Evolutionary conservation across 1,140 invertebrate species (phyloP).

Genomic region (Mya arenaria): DNA sequence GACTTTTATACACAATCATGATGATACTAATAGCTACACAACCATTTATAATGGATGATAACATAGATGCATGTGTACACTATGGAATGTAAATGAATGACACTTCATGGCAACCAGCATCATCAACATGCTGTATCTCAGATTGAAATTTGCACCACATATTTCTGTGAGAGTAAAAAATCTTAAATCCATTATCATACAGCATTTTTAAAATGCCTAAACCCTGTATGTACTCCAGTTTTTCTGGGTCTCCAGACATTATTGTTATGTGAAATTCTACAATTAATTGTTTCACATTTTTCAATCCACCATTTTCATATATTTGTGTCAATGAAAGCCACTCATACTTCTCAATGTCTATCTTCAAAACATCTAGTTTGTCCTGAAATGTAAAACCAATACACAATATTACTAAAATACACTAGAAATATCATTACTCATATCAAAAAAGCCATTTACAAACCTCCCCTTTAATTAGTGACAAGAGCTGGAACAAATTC

Average conservation of each 20-base stretch:
- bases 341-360: constrained; percentile 55
- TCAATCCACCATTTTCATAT: constrained; percentile 25
- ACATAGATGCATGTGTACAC: too few relatives aligned
- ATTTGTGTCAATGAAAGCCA: constrained; percentile 51
- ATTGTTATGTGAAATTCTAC: constrained; percentile 45
- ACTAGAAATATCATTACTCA: background rate
- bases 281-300: constrained; percentile 35
- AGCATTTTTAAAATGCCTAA: constrained; percentile 38
- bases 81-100: constrained; percentile 48
- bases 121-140: constrained; percentile 30
- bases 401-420: background rate
- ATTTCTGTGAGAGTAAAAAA: constrained; percentile 51
- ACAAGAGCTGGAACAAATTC: background rate
- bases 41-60: too few relatives aligned
- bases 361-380: constrained; percentile 53
- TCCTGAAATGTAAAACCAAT: constrained; percentile 4
- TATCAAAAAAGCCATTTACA: background rate
- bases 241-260: constrained; percentile 17
- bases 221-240: constrained; percentile 31
- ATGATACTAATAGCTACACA: too few relatives aligned
- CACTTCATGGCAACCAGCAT: constrained; percentile 52
- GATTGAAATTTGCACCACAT: constrained; percentile 52
- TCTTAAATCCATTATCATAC: constrained; percentile 46
- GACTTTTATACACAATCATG: too few relatives aligned
- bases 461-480: background rate